phyloP scores from a whole-genome alignment of 92 coral and sea anemone species.

The Scolanthus callimorphus region DNA sequence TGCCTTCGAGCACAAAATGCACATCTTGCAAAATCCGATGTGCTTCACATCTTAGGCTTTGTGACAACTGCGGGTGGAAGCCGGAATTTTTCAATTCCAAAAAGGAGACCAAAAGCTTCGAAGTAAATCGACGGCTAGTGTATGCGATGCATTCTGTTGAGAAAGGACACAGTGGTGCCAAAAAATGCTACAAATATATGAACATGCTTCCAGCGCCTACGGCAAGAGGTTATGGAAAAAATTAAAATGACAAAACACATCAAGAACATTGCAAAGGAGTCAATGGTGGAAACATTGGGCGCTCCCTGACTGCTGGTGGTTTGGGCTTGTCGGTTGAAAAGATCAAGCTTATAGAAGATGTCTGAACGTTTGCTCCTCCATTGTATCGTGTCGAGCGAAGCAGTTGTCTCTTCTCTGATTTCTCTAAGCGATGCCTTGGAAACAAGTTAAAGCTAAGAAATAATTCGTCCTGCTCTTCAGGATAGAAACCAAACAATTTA shows the following conservation, averaged over 20 bases:
- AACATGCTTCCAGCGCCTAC: conserved; percentile 55
- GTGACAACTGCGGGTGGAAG: conserved; percentile 47
- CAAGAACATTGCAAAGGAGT: conserved; percentile 30
- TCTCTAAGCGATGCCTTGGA: no score
- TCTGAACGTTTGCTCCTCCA: no score
- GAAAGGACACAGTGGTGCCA: conserved; percentile 51
- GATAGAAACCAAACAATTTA: no score
- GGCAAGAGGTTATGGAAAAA: conserved; percentile 31
- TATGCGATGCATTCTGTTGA: conserved; percentile 41
- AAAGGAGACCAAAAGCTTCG: conserved; percentile 25
- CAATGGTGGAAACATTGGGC: conserved; percentile 36
- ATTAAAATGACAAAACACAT: conserved; percentile 17
- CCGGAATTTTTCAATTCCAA: conserved; percentile 21
- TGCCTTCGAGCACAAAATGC: no score
- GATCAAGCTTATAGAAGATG: no score
- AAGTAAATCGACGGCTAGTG: conserved; percentile 41
- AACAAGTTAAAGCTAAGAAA: no score
- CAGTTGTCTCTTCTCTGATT: no score
- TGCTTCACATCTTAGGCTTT: conserved; percentile 36
- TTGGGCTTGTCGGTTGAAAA: no score
- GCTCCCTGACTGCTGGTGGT: no score
- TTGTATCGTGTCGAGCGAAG: no score
- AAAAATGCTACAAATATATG: conserved; percentile 48
- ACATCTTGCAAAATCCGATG: conserved; percentile 36
- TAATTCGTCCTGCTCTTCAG: no score